A percentile compares a stretch with the other conserved stretches of the same genome.
These are phyloP conservation scores for Rutpela maculata DNA, from an alignment of 2,888 invertebrate species.

Conservation along the genomic window DNA sequence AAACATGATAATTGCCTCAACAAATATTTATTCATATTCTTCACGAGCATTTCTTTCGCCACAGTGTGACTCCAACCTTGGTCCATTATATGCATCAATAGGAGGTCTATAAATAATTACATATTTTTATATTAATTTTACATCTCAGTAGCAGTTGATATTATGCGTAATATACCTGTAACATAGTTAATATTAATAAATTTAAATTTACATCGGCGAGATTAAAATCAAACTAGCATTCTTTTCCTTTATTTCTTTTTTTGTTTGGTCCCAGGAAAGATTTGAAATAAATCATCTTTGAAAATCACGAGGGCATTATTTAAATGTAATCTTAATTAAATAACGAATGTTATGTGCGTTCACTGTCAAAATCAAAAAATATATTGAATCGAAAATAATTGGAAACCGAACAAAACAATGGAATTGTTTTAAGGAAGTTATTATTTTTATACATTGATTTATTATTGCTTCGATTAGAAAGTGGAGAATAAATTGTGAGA, in stretches of 20 bases:
- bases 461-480: not conserved
- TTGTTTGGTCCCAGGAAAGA: not conserved
- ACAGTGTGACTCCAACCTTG: conserved; percentile 22
- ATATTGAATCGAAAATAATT: not conserved
- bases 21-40: conserved; percentile 30
- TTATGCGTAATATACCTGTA: conserved; percentile 23
- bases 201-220: not conserved
- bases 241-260: not conserved
- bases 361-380: not conserved
- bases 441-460: not conserved
- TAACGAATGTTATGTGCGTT: not conserved
- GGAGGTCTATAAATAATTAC: conserved; percentile 20
- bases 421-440: not conserved
- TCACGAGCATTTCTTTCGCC: conserved; percentile 8
- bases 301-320: not conserved
- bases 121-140: conserved; percentile 23
- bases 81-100: conserved; percentile 17
- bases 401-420: not conserved
- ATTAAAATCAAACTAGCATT: conserved; percentile 8
- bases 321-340: not conserved
- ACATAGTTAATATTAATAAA: conserved; percentile 22
- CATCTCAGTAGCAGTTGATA: not conserved
- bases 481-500: not conserved
- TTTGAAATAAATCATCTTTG: not conserved
- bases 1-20: conserved; percentile 14